Evolutionary conservation across 2,113 vertebrate genomes (phyloP).

Genomic region (Pithys albifrons): DNA sequence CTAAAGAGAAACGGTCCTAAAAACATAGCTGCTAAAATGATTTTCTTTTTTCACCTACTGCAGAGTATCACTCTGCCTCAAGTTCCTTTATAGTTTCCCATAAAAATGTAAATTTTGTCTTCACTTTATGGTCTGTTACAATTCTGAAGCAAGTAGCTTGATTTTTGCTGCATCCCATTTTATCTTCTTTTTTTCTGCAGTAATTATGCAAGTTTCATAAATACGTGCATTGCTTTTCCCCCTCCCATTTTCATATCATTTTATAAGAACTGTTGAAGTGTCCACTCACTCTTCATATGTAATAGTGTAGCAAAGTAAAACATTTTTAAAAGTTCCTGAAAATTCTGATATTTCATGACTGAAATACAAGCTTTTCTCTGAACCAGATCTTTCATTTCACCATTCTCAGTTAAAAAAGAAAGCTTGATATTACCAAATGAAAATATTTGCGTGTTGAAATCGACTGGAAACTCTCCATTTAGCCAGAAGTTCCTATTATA

Average conservation of each 20-base stretch:
- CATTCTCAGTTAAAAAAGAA: not conserved
- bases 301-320: not conserved
- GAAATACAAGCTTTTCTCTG: not conserved
- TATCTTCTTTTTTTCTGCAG: not conserved
- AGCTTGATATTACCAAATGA: not conserved
- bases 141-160: constrained; percentile 4
- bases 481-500: not conserved
- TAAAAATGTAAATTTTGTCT: constrained; percentile 63
- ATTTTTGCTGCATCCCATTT: not conserved
- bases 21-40: not conserved
- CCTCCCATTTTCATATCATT: not conserved
- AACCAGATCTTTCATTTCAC: not conserved
- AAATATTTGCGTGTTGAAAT: not conserved
- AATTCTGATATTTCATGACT: not conserved
- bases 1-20: constrained; percentile 16
- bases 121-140: not conserved
- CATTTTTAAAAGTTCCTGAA: not conserved
- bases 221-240: not conserved
- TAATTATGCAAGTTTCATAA: constrained; percentile 35
- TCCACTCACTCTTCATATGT: not conserved
- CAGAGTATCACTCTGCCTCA: not conserved
- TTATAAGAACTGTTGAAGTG: not conserved
- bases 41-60: not conserved
- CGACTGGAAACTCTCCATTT: not conserved
- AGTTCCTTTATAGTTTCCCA: constrained; percentile 28